These are phyloP conservation scores for Zaprionus tsacasi DNA, from an alignment of 1,140 invertebrate species.

Conservation along the genomic window DNA sequence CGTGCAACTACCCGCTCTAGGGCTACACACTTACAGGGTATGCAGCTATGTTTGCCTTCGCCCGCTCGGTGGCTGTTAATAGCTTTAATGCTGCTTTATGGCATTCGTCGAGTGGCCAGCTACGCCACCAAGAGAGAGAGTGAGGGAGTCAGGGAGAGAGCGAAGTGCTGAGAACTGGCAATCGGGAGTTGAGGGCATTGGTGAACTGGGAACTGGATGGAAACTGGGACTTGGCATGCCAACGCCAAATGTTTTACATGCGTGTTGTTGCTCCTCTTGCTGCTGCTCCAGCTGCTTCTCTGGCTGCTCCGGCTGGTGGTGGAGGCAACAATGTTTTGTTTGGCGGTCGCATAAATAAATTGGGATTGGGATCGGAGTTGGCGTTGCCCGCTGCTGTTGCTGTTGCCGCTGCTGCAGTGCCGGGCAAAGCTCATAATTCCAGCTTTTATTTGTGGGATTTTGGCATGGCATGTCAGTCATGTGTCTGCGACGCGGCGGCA, in stretches of 20 bases:
- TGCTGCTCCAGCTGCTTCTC: background rate
- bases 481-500: slow-evolving; percentile 39
- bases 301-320: slow-evolving; percentile 19
- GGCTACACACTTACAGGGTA: slow-evolving; percentile 10
- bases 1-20: background rate
- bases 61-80: slow-evolving; percentile 66
- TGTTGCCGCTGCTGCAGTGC: slow-evolving; percentile 20
- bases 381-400: background rate
- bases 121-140: slow-evolving; percentile 17
- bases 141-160: background rate
- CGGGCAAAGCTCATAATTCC: slow-evolving; percentile 75
- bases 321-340: slow-evolving; percentile 72
- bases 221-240: slow-evolving; percentile 70
- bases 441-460: slow-evolving; percentile 82
- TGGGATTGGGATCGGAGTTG: slow-evolving; percentile 56
- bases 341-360: slow-evolving; percentile 76
- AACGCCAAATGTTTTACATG: slow-evolving; percentile 79
- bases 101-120: slow-evolving; percentile 64
- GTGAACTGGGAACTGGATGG: background rate
- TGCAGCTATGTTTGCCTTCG: slow-evolving; percentile 24
- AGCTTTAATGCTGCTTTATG: slow-evolving; percentile 81
- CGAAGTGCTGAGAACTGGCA: slow-evolving; percentile 3
- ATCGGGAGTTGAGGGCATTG: slow-evolving; percentile 9
- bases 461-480: slow-evolving; percentile 80
- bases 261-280: slow-evolving; percentile 38